A percentile compares a stretch with the other conserved stretches of the same genome.
phyloP scores from a whole-genome alignment of 2,888 invertebrate genomes.

The Bugula neritina region DNA sequence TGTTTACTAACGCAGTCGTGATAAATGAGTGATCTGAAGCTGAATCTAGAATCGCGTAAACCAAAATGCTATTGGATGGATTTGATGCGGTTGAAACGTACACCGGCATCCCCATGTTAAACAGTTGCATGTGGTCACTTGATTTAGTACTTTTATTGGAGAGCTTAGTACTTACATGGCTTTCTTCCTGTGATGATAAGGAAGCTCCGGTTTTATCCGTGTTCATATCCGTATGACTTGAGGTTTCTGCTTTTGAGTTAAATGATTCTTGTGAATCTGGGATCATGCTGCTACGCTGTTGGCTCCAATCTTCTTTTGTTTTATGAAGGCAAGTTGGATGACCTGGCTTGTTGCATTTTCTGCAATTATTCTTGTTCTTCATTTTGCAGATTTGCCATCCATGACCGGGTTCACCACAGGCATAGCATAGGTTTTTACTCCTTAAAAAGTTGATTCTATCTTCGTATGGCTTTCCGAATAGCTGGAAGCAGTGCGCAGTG shows the following conservation, averaged over 20 bases:
- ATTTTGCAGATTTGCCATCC: neutral
- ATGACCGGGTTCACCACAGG: slow-evolving; percentile 4
- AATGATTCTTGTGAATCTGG: too few species aligned
- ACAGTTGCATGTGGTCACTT: neutral
- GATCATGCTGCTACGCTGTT: neutral
- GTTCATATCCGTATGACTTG: too few species aligned
- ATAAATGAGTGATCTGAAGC: neutral
- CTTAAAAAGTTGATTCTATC: neutral
- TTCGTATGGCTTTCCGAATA: neutral
- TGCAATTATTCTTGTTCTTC: neutral
- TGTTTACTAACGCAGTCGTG: neutral
- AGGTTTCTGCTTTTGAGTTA: too few species aligned
- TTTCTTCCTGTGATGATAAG: too few species aligned
- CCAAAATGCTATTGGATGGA: neutral
- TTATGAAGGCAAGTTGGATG: slow-evolving; percentile 8
- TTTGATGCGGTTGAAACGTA: neutral
- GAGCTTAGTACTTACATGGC: too few species aligned
- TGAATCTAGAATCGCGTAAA: neutral
- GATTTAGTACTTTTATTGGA: neutral
- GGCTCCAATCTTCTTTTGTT: slow-evolving; percentile 5
- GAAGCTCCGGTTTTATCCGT: too few species aligned
- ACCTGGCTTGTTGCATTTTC: neutral
- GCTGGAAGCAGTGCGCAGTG: neutral
- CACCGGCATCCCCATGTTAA: slow-evolving; percentile 14
- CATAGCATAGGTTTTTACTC: neutral